Conservation (phyloP, 2,888 invertebrate species). For the Synanthedon andrenaeformis region DNA sequence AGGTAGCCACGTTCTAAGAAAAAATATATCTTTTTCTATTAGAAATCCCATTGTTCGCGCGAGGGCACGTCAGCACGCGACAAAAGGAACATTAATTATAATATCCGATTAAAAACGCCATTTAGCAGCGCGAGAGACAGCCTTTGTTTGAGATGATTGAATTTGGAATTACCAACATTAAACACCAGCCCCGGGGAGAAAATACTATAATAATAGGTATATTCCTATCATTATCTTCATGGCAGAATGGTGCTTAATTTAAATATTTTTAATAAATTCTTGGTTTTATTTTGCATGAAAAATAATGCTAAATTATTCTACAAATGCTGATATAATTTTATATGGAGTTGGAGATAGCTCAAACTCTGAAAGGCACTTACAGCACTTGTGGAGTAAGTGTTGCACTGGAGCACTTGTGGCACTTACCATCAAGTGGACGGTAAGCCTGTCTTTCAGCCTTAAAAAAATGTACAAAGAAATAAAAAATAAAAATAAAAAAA, state of each 20-base stretch:
- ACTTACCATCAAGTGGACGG: too few relatives aligned
- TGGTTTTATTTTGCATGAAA: neutral
- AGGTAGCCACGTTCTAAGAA: conserved; percentile 66
- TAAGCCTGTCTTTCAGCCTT: too few relatives aligned
- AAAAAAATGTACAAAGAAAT: too few relatives aligned
- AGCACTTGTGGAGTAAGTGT: too few relatives aligned
- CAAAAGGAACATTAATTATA: conserved; percentile 72
- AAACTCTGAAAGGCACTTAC: too few relatives aligned
- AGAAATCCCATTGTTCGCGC: conserved; percentile 68
- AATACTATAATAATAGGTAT: too few relatives aligned
- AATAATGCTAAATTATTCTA: neutral
- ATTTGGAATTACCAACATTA: conserved; percentile 64
- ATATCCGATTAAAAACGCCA: conserved; percentile 71
- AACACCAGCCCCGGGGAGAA: conserved; percentile 41
- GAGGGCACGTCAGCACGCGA: conserved; percentile 68
- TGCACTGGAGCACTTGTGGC: too few relatives aligned
- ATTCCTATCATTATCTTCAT: neutral
- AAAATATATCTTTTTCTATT: conserved; percentile 68
- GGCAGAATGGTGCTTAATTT: too few relatives aligned
- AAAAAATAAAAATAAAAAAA: too few relatives aligned
- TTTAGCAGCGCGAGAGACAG: conserved; percentile 61
- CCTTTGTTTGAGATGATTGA: conserved; percentile 69
- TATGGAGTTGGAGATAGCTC: too few relatives aligned
- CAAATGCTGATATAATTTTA: too few relatives aligned
- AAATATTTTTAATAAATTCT: too few relatives aligned